These are phyloP conservation scores for Myrmophylax atrothorax DNA, from an alignment of 2,113 vertebrate genomes.

Conservation along the genomic window DNA sequence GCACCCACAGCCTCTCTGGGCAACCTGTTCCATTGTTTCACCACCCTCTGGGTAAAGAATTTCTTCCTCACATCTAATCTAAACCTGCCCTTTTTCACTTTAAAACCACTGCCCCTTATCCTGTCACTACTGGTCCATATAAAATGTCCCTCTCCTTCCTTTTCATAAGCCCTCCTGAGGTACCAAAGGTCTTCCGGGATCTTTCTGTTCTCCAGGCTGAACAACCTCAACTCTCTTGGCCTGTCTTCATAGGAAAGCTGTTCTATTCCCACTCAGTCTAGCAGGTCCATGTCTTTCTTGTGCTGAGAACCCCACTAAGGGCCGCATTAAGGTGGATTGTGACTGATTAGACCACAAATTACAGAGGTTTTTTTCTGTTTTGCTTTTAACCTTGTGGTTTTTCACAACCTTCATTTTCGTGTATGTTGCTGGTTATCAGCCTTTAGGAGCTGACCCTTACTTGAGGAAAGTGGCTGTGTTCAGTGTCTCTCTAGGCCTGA, in stretches of 20 bases:
- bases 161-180: not conserved
- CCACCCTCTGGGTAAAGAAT: not conserved
- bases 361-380: not conserved
- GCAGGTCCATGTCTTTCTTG: not conserved
- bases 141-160: not conserved
- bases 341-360: not conserved
- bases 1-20: not conserved
- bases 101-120: not conserved
- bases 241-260: not conserved
- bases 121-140: not conserved
- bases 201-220: not conserved
- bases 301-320: not conserved
- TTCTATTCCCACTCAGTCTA: not conserved
- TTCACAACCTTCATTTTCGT: not conserved
- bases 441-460: not conserved
- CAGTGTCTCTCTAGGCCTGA: not conserved
- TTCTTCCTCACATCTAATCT: not conserved
- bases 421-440: not conserved
- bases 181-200: not conserved
- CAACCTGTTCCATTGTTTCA: not conserved
- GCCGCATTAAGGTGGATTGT: not conserved
- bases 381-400: fast-evolving
- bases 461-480: fast-evolving
- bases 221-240: not conserved
- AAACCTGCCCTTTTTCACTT: not conserved